These are phyloP conservation scores for Phytoseiulus persimilis DNA, from an alignment of 2,888 invertebrate genomes.

Conservation along the genomic window DNA sequence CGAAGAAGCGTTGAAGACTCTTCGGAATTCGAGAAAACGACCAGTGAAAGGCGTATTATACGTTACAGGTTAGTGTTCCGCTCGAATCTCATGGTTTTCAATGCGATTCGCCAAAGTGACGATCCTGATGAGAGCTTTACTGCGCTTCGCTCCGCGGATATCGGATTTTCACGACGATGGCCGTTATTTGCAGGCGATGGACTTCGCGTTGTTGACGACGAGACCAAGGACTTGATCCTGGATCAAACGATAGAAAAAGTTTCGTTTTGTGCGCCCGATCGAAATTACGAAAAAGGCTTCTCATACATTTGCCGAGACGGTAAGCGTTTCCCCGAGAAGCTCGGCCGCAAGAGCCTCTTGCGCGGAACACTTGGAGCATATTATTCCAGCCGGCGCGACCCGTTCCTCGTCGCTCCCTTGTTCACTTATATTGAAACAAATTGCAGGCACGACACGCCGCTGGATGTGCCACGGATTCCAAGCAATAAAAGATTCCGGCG, in stretches of 20 bases:
- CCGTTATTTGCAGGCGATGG: slow-evolving; percentile 59
- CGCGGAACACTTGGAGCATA: not conserved
- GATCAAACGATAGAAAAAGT: slow-evolving; percentile 99
- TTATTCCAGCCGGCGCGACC: not conserved
- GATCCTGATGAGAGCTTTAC: too few species aligned
- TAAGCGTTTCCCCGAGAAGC: not conserved
- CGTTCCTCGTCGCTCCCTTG: not conserved
- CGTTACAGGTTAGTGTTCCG: slow-evolving; percentile 65
- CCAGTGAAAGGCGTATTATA: slow-evolving; percentile 81
- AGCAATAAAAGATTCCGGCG: slow-evolving; percentile 89
- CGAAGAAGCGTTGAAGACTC: slow-evolving; percentile 93
- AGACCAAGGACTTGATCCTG: slow-evolving; percentile 94
- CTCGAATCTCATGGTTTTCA: too few species aligned
- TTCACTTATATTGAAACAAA: slow-evolving; percentile 8
- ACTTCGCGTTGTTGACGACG: slow-evolving; percentile 92
- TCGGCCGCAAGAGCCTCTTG: not conserved
- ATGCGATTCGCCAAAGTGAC: too few species aligned
- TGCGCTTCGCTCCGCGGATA: too few species aligned
- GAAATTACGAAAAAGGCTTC: slow-evolving; percentile 93
- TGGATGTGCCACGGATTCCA: slow-evolving; percentile 99
- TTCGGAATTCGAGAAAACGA: slow-evolving; percentile 79
- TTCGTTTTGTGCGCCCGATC: slow-evolving; percentile 98
- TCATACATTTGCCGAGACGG: slow-evolving; percentile 99
- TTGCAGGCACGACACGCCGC: slow-evolving; percentile 67
- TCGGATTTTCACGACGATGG: too few species aligned